Evolutionary conservation across 2,888 invertebrate species (phyloP), one percentile per base, ranked within the genome.

Genomic region (Amblyteles armatorius): DNA sequence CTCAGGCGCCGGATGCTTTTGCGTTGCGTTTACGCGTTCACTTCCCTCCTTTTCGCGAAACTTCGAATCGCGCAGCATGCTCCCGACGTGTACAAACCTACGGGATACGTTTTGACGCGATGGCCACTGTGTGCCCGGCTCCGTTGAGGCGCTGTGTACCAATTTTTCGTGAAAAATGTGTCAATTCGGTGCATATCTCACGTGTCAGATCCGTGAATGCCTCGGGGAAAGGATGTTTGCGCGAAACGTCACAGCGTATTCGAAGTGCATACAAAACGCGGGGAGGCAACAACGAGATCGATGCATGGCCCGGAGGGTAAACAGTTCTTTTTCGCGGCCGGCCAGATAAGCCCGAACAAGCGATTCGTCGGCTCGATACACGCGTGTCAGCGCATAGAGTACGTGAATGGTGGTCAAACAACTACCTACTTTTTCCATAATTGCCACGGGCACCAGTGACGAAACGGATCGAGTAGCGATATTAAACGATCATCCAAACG

Each of bases 81-180:
- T n/a, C 50, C n/a, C 6, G 13, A 67, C 40, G 36, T 57, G 44
- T 67, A 36, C 52, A 48, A 44, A 63, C 22, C 7, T 73, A 60
- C n/a, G 36, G 50, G 65, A 76, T 67, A 68, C 52, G 26, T 83
- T 63, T 73, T 29, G 57, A 36, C 57, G 48, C 22, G 26, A 67
- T 73, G 22, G 26, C 69, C 68, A 73, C 29, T 55, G 36, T 57
- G 68, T 29, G 57, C 26, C 44, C 29, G 52, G 63, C 50, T 5
- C 16, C 26, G 16, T 16, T 4, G 29, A 63, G 33, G 16, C 33
- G 1, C 16, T 63, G 29, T 57, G 50, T 19, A 29, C 44, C 33
- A 60, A 63, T 69, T 67, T 79, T 68, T 33, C 22, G 40, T 33
- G 50, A 22, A 83, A 83, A 79, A 79, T 83, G 60, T 67, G 72